phyloP scores from a whole-genome alignment of 2,797 vertebrate genomes.

The Eulemur albifrons region DNA sequence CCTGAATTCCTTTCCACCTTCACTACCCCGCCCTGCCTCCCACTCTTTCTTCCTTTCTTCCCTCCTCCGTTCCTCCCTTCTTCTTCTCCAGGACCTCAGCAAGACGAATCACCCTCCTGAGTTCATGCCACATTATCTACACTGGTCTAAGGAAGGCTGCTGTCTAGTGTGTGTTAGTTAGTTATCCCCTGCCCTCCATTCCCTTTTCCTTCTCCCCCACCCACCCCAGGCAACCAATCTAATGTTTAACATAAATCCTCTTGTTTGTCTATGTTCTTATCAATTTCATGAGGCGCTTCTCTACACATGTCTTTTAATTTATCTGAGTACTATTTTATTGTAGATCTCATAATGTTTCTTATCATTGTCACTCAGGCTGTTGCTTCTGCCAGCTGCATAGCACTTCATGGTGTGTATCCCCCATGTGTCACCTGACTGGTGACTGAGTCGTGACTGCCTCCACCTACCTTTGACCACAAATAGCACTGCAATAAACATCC shows the following conservation, averaged over 20 bases:
- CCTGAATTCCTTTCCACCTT: neutral
- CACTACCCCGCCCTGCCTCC: neutral
- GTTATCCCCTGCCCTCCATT: neutral
- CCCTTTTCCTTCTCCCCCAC: neutral
- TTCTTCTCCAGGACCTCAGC: neutral
- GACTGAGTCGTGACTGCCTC: neutral
- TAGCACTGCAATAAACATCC: neutral
- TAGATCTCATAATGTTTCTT: neutral
- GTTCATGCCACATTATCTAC: neutral
- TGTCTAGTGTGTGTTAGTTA: neutral
- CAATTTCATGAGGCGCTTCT: neutral
- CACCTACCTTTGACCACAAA: neutral
- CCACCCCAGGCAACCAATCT: neutral
- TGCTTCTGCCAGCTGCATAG: neutral
- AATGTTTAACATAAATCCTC: neutral
- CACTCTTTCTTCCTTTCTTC: neutral
- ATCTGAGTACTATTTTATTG: neutral
- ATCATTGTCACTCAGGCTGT: neutral
- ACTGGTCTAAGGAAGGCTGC: neutral
- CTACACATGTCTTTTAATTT: neutral
- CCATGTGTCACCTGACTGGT: neutral
- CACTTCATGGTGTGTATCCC: neutral
- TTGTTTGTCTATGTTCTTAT: neutral
- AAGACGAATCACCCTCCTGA: neutral
- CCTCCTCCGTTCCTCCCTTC: too few relatives aligned